Conservation (phyloP, 2,113 vertebrate species). For the Lasiurus borealis region DNA sequence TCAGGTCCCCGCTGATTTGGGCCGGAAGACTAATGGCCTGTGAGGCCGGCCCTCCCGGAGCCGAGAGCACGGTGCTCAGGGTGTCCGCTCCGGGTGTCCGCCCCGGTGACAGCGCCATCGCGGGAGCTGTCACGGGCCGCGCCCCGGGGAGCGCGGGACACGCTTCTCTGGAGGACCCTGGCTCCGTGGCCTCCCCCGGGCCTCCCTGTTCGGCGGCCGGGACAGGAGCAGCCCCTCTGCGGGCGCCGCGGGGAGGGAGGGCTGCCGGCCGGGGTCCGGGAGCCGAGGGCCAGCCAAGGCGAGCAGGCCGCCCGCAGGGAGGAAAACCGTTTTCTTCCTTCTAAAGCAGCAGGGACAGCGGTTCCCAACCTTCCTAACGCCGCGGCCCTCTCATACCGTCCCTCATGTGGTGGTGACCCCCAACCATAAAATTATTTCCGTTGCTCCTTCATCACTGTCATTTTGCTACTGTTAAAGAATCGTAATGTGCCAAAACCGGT, state of each 20-base stretch:
- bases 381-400: too few relatives aligned
- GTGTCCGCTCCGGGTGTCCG: neutral
- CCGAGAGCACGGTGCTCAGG: neutral
- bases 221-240: too few relatives aligned
- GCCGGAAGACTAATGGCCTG: constrained; percentile 52
- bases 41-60: constrained; percentile 58
- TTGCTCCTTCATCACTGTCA: too few relatives aligned
- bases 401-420: too few relatives aligned
- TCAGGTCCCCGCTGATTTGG: constrained; percentile 20
- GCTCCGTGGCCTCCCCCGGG: constrained; percentile 68
- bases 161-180: constrained; percentile 66
- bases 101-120: neutral
- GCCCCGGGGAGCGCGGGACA: neutral
- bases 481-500: too few relatives aligned
- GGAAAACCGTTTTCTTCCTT: neutral
- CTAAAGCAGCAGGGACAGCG: neutral
- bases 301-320: neutral
- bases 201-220: too few relatives aligned
- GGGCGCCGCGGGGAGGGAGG: neutral
- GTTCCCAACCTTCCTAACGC: too few relatives aligned
- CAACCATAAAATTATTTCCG: too few relatives aligned
- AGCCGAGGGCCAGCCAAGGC: rapidly evolving
- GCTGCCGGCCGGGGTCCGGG: too few relatives aligned
- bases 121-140: neutral
- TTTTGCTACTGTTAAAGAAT: too few relatives aligned